phyloP scores from a whole-genome alignment of 2,888 invertebrate genomes.

The Himalopsyche tibetana region DNA sequence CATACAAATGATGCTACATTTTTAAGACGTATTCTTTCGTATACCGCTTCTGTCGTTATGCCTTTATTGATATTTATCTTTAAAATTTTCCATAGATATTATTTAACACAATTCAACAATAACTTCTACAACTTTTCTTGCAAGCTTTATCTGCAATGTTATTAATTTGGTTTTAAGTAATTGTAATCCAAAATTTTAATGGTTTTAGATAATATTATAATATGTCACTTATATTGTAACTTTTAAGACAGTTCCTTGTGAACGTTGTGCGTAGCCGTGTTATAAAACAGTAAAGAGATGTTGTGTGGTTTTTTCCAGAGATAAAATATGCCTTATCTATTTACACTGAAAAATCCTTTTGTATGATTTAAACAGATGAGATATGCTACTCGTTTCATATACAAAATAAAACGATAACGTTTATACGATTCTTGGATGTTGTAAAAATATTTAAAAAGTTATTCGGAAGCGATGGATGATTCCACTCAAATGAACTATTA shows the following conservation, averaged over 20 bases:
- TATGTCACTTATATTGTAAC: neutral
- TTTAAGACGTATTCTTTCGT: conserved; percentile 33
- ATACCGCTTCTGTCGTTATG: neutral
- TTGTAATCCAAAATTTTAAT: too few species aligned
- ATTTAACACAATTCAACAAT: neutral
- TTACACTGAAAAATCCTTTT: conserved; percentile 55
- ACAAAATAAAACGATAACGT: conserved; percentile 1
- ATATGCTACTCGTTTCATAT: neutral
- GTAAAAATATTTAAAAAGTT: neutral
- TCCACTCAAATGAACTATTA: too few species aligned
- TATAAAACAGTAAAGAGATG: conserved; percentile 29
- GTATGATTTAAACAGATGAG: conserved; percentile 46
- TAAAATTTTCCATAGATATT: neutral
- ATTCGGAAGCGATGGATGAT: neutral
- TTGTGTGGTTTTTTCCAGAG: conserved; percentile 54
- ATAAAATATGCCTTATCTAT: conserved; percentile 58
- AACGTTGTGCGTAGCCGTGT: neutral
- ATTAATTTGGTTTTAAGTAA: too few species aligned
- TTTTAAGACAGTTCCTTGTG: neutral
- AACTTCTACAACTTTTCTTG: neutral
- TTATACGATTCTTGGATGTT: neutral
- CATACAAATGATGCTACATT: conserved; percentile 31
- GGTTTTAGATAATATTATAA: conserved; percentile 11
- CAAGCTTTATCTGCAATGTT: neutral
- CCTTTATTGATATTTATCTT: neutral